Evolutionary conservation across 2,888 invertebrate species (phyloP).

Genomic region (Tridacna gigas): DNA sequence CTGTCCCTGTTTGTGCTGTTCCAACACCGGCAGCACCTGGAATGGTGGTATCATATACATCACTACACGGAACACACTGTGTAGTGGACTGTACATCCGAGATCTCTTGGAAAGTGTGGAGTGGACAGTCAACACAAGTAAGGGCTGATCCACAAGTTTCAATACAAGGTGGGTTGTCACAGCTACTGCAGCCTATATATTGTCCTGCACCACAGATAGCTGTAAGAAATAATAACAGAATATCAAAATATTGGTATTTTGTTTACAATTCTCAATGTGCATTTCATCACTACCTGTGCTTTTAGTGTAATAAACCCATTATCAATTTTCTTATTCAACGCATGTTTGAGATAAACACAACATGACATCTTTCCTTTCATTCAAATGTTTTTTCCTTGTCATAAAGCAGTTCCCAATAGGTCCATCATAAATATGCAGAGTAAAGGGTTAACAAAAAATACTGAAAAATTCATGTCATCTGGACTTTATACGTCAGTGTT

Average conservation of each 20-base stretch:
- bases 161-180: conserved; percentile 15
- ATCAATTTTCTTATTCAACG: not conserved
- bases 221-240: not conserved
- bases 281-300: too few species aligned
- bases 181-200: conserved; percentile 10
- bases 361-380: too few species aligned
- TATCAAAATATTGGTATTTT: not conserved
- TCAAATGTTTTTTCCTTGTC: too few species aligned
- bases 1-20: conserved; percentile 3
- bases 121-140: conserved; percentile 20
- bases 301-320: not conserved
- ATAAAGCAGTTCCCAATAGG: too few species aligned
- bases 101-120: conserved; percentile 24
- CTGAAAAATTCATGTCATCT: too few species aligned
- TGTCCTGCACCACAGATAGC: not conserved
- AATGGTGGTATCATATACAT: not conserved
- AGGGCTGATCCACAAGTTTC: conserved; percentile 23
- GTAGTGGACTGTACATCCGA: not conserved
- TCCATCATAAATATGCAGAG: too few species aligned
- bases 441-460: too few species aligned
- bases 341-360: not conserved
- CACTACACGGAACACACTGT: conserved; percentile 21
- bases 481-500: too few species aligned
- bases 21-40: conserved; percentile 13
- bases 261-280: not conserved